phyloP scores from a whole-genome alignment of 2,797 vertebrate species.

The Peromyscus eremicus region DNA sequence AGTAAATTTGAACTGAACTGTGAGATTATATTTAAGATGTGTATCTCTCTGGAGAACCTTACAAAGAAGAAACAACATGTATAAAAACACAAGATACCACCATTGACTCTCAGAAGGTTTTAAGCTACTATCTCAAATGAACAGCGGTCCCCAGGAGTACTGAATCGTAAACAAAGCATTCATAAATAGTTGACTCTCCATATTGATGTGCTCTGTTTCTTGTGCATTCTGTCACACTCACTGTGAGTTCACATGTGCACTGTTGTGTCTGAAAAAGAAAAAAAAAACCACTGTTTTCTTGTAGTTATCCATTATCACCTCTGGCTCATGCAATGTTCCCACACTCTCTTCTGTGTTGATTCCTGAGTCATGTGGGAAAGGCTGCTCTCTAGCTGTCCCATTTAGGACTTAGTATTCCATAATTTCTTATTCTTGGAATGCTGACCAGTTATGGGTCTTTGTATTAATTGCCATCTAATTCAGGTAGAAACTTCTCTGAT shows the following conservation, averaged over 20 bases:
- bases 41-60: neutral
- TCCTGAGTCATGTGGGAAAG: neutral
- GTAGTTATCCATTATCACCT: neutral
- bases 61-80: neutral
- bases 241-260: neutral
- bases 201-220: neutral
- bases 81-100: neutral
- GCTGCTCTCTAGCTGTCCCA: too few species aligned
- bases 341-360: neutral
- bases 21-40: neutral
- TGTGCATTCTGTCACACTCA: neutral
- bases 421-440: neutral
- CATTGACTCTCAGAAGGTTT: constrained; percentile 21
- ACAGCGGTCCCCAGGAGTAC: neutral
- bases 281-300: too few species aligned
- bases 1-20: neutral
- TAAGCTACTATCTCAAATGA: neutral
- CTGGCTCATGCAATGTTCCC: neutral
- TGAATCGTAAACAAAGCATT: neutral
- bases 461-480: neutral
- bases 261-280: neutral
- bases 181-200: neutral
- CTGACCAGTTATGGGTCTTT: neutral
- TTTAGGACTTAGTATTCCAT: neutral
- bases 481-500: neutral